These are phyloP conservation scores for Agrotis ipsilon DNA, from an alignment of 2,888 invertebrate species.

Conservation along the genomic window DNA sequence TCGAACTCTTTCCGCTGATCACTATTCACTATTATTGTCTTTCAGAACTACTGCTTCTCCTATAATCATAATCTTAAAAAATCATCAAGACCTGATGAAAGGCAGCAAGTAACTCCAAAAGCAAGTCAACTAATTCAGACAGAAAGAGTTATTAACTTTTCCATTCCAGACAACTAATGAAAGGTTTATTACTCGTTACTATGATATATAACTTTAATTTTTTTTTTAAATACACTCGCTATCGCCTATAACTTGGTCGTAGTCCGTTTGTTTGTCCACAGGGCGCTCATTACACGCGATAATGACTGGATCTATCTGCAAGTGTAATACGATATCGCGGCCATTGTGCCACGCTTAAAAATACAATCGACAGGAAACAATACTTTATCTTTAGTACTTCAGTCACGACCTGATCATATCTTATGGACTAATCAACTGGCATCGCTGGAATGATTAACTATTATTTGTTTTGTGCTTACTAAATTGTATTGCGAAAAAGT, in stretches of 20 bases:
- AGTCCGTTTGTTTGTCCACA: constrained; percentile 57
- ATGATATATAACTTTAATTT: neutral
- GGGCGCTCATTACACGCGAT: constrained; percentile 79
- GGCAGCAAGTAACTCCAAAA: neutral
- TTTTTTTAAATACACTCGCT: constrained; percentile 30
- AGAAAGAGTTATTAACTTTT: too few species aligned
- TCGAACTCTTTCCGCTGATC: too few species aligned
- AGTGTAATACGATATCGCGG: constrained; percentile 75
- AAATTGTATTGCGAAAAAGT: constrained; percentile 15
- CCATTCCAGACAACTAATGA: too few species aligned
- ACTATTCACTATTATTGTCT: neutral
- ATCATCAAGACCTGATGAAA: neutral
- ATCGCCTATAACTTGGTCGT: constrained; percentile 10
- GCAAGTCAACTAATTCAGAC: neutral
- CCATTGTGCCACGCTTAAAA: constrained; percentile 64
- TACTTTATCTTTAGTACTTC: constrained; percentile 57
- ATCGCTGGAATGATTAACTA: constrained; percentile 40
- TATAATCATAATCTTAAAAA: neutral
- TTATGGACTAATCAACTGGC: constrained; percentile 52
- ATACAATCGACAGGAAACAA: constrained; percentile 63
- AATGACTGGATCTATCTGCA: constrained; percentile 80
- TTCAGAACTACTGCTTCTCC: too few species aligned
- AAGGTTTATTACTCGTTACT: too few species aligned
- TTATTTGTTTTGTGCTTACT: constrained; percentile 40
- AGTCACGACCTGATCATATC: constrained; percentile 58